Evolutionary conservation across 2,888 invertebrate genomes (phyloP), one percentile per base, ranked within the genome.

Genomic region (Emmelina monodactyla): DNA sequence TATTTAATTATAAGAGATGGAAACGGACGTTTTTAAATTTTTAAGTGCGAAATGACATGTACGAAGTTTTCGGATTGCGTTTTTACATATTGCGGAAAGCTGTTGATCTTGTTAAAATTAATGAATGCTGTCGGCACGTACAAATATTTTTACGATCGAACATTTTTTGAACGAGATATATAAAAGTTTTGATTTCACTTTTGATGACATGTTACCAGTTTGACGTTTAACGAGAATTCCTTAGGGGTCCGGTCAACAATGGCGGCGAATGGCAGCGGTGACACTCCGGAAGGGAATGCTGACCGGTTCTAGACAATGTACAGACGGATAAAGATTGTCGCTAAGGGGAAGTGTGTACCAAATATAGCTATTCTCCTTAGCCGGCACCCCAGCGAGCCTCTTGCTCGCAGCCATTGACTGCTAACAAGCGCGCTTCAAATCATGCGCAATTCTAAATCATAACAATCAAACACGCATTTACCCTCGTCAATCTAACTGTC

Each of bases 401-500:
- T n/a, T n/a, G n/a, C n/a, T n/a, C n/a, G n/a, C 37, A 46, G 38
- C 47, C 50, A 58, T 60, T 56, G 60, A 57, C 51, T 50, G 51
- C 54, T 65, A 58, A 62, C 62, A 54, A 62, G 57, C 57, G 35
- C 44, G 48, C 55, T 51, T 62, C 61, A 56, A 53, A 54, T 53
- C 43, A 40, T 45, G n/a, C n/a, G n/a, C n/a, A n/a, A n/a, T n/a
- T n/a, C n/a, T n/a, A 58, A 58, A 58, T 60, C 52, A 50, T 56
- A 58, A 65, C 61, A 66, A 63, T 63, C 50, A 52, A 49, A 3
- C 22, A 49, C 37, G 42, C 47, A 47, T n/a, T n/a, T n/a, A 65
- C 69, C 70, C 68, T 64, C 56, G 62, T 71, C 67, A 64, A 48
- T 53, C 43, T 48, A 56, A 62, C 58, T 61, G 58, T 59, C 64